phyloP scores from a whole-genome alignment of 2,888 invertebrate species.

The Morinoia aosen region DNA sequence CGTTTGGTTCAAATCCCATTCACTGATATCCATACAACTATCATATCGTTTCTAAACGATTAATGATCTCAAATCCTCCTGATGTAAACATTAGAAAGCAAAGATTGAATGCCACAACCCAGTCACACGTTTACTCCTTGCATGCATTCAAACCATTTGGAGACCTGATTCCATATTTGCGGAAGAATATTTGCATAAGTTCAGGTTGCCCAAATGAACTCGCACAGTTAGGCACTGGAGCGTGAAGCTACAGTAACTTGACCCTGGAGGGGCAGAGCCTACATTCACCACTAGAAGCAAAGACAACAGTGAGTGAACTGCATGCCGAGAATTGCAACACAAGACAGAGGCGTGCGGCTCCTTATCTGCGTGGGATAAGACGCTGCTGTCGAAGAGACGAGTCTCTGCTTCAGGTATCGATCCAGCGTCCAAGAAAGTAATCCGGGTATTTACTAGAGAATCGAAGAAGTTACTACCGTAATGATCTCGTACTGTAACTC shows the following conservation, averaged over 20 bases:
- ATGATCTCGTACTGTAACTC: slow-evolving; percentile 44
- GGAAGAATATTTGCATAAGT: neutral
- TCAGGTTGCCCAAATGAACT: neutral
- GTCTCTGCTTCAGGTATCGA: slow-evolving; percentile 12
- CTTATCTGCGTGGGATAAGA: neutral
- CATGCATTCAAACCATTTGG: neutral
- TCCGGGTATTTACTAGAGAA: slow-evolving; percentile 45
- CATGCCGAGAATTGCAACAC: neutral
- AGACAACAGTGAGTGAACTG: neutral
- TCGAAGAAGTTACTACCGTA: slow-evolving; percentile 18
- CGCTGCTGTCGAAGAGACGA: neutral
- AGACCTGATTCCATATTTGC: neutral
- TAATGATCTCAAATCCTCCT: neutral
- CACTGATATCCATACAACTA: neutral
- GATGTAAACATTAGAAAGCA: neutral
- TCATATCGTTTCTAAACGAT: neutral
- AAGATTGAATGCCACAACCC: neutral
- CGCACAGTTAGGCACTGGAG: neutral
- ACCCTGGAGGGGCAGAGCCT: neutral
- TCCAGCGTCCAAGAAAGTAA: neutral
- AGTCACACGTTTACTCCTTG: neutral
- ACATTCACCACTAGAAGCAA: neutral
- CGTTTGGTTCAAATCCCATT: neutral
- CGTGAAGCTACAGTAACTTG: neutral
- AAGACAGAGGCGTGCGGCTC: neutral